Evolutionary conservation across 2,888 invertebrate genomes (phyloP).

Genomic region (Nipponacmea schrenckii): DNA sequence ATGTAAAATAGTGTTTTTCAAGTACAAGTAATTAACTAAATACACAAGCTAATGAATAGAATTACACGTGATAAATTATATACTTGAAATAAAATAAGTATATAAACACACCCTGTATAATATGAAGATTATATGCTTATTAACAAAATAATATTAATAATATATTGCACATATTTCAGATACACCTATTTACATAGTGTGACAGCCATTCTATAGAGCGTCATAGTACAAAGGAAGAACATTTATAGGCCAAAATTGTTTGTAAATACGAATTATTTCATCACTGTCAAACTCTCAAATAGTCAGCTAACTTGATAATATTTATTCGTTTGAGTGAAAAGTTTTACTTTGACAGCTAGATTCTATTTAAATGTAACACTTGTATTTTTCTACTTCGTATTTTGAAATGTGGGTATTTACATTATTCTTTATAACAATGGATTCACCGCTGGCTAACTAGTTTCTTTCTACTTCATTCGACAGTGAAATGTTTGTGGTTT

Average conservation of each 20-base stretch:
- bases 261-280: conserved; percentile 6
- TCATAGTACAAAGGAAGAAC: background rate
- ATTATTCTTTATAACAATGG: background rate
- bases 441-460: background rate
- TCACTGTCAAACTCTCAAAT: background rate
- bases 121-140: conserved; percentile 1
- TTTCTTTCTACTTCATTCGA: background rate
- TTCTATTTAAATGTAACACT: background rate
- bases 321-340: background rate
- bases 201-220: background rate
- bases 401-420: background rate
- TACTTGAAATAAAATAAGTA: background rate
- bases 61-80: no score
- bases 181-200: conserved; percentile 5
- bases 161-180: background rate
- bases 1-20: no score
- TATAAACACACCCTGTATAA: conserved; percentile 1
- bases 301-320: background rate
- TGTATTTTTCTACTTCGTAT: conserved; percentile 1
- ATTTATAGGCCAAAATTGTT: background rate
- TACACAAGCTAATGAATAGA: no score
- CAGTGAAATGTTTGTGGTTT: background rate
- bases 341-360: background rate
- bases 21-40: no score
- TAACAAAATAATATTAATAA: background rate